Evolutionary conservation across 2,888 invertebrate species (phyloP), one percentile per base, ranked within the genome.

Genomic region (Oligia strigilis): DNA sequence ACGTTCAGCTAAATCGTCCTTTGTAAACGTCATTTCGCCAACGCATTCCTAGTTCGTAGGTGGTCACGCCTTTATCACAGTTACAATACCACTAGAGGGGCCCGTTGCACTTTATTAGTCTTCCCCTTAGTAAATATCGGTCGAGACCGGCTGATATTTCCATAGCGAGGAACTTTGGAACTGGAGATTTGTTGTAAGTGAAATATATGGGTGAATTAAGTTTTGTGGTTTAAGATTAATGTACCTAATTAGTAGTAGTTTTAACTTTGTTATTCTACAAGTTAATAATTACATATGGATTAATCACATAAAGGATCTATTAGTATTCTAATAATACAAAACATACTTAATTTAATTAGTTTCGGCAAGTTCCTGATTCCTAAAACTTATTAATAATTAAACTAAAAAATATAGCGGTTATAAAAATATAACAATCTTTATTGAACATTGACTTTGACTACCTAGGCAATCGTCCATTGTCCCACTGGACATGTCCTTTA

Each of bases 51-150:
- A 80, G 92, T 91, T 94, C 94, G 95, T 96, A 95, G 96, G 96
- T 95, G 96, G 96, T 93, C 95, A 94, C 92, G 93, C 93, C 93
- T 95, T 94, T 95, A 95, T 96, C 96, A 93, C 91, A 84, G 91
- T 87, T 91, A 94, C 94, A 94, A 94, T 95, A 92, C 94, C 90
- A 91, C 90, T 89, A 89, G 91, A 83, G 88, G 83, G 89, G 81
- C 89, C 92, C 92, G 92, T 91, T 92, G 92, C 90, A 94, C 94
- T 95, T 95, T 95, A 95, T 94, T 94, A 91, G 93, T 92, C 90
- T 88, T 92, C 89, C 92, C 92, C 90, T 92, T 92, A 93, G 94
- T 96, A 95, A 95, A 96, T 95, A 94, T 93, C 91, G 92, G 78
- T 92, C 78, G 77, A 83, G 89, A 80, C 83, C 64, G 82, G 80